These are phyloP conservation scores for Telenomus remus DNA, from an alignment of 1,140 invertebrate species.

Conservation along the genomic window DNA sequence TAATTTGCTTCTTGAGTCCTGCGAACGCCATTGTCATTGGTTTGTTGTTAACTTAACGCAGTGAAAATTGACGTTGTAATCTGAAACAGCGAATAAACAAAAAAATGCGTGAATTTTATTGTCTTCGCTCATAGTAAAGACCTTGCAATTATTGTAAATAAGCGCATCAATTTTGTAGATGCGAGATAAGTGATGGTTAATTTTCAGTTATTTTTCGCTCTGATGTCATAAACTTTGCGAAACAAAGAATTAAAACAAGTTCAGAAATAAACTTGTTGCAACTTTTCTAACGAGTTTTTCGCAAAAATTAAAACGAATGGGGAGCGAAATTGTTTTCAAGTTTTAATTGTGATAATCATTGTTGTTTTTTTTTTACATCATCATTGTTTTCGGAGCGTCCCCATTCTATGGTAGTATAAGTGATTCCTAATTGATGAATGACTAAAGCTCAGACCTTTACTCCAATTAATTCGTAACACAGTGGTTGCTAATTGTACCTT, in stretches of 20 bases:
- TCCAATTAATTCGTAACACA: slow-evolving; percentile 19
- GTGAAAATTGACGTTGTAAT: slow-evolving; percentile 29
- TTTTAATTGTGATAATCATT: too few species aligned
- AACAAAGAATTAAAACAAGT: too few species aligned
- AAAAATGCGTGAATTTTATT: slow-evolving; percentile 1
- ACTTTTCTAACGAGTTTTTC: too few species aligned
- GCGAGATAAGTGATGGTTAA: too few species aligned
- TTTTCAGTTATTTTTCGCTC: too few species aligned
- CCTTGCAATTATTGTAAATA: not conserved
- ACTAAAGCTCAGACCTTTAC: slow-evolving; percentile 29
- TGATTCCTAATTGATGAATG: slow-evolving; percentile 31
- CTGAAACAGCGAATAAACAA: slow-evolving; percentile 40
- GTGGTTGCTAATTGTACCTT: slow-evolving; percentile 13
- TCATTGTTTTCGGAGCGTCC: slow-evolving; percentile 8
- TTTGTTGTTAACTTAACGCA: slow-evolving; percentile 30
- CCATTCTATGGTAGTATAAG: slow-evolving; percentile 7
- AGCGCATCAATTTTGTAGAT: too few species aligned
- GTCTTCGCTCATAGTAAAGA: too few species aligned
- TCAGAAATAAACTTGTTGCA: too few species aligned
- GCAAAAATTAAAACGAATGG: too few species aligned
- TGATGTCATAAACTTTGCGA: too few species aligned
- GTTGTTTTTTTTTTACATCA: not conserved
- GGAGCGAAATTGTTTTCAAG: too few species aligned
- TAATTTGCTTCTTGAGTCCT: slow-evolving; percentile 97
- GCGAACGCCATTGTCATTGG: slow-evolving; percentile 90